A percentile compares a stretch with the other conserved stretches of the same genome.
These are phyloP conservation scores for Melanotaenia pygmaea DNA, from an alignment of 2,797 vertebrate species.

Conservation along the genomic window DNA sequence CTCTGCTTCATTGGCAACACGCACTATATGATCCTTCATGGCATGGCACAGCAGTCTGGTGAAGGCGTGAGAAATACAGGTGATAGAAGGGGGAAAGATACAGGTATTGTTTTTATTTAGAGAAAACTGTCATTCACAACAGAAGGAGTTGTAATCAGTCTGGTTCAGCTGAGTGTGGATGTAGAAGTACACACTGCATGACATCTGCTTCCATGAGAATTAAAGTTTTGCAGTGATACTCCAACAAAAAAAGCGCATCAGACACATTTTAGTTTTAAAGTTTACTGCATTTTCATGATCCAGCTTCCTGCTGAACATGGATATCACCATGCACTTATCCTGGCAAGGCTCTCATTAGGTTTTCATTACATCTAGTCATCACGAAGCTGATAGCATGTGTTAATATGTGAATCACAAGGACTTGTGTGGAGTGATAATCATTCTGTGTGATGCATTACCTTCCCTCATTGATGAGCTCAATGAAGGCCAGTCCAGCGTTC, in stretches of 20 bases:
- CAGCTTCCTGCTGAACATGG: slow-evolving; percentile 46
- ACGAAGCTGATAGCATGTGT: slow-evolving; percentile 35
- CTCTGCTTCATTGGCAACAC: slow-evolving; percentile 98
- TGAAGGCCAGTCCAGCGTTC: slow-evolving; percentile 98
- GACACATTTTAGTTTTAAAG: slow-evolving; percentile 32
- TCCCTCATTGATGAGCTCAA: slow-evolving; percentile 99
- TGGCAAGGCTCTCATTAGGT: slow-evolving; percentile 44
- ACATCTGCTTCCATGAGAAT: background rate
- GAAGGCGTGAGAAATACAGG: background rate
- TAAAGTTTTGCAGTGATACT: background rate
- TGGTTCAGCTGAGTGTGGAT: background rate
- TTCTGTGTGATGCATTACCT: slow-evolving; percentile 86
- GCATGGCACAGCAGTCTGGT: slow-evolving; percentile 96
- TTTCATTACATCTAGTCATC: slow-evolving; percentile 34
- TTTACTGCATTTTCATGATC: slow-evolving; percentile 46
- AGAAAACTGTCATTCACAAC: background rate
- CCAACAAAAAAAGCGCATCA: background rate
- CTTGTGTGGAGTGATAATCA: slow-evolving; percentile 22
- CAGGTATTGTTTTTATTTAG: background rate
- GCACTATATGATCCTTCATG: slow-evolving; percentile 99
- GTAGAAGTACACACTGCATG: background rate
- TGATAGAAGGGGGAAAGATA: background rate
- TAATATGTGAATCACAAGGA: slow-evolving; percentile 36
- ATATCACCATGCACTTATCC: slow-evolving; percentile 47
- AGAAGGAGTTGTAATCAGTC: background rate